These are phyloP conservation scores for Chrysopilus asiliformis DNA, from an alignment of 2,888 invertebrate species.

Conservation along the genomic window DNA sequence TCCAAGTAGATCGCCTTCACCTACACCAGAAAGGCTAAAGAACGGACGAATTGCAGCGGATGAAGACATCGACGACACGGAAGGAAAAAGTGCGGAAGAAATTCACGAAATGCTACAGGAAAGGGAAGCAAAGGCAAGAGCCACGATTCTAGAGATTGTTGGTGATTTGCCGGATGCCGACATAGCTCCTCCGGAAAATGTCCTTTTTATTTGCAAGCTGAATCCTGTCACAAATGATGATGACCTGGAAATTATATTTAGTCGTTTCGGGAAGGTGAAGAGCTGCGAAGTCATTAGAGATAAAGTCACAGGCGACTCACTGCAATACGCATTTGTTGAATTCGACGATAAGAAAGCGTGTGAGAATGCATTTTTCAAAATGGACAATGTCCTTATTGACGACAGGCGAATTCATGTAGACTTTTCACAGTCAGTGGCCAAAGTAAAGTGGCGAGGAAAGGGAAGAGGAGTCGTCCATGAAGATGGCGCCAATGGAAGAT, in stretches of 20 bases:
- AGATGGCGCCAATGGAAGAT: conserved; percentile 13
- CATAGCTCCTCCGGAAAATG: conserved; percentile 96
- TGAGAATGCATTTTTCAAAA: conserved; percentile 97
- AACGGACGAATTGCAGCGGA: conserved; percentile 85
- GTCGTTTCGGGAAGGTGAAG: conserved; percentile 85
- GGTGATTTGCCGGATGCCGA: conserved; percentile 97
- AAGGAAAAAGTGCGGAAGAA: conserved; percentile 73
- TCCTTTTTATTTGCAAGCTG: conserved; percentile 95
- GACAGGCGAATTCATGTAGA: conserved; percentile 98
- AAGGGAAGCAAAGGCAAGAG: conserved; percentile 89
- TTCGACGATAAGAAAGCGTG: conserved; percentile 86
- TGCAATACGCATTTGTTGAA: conserved; percentile 98
- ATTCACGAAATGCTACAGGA: conserved; percentile 76
- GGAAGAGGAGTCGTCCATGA: conserved; percentile 54
- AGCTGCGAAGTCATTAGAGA: conserved; percentile 95
- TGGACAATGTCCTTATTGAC: conserved; percentile 99
- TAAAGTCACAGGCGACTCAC: conserved; percentile 78
- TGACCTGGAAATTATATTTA: conserved; percentile 94
- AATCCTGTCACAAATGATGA: conserved; percentile 97
- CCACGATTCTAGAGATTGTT: conserved; percentile 95
- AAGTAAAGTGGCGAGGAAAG: conserved; percentile 82
- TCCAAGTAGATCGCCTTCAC: conserved; percentile 82
- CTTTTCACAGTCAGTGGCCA: conserved; percentile 97
- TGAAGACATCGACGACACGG: conserved; percentile 82
- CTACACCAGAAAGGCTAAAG: conserved; percentile 63